These are phyloP conservation scores for Scolopax bukidnonensis DNA, from an alignment of 2,797 vertebrate species.

Conservation along the genomic window DNA sequence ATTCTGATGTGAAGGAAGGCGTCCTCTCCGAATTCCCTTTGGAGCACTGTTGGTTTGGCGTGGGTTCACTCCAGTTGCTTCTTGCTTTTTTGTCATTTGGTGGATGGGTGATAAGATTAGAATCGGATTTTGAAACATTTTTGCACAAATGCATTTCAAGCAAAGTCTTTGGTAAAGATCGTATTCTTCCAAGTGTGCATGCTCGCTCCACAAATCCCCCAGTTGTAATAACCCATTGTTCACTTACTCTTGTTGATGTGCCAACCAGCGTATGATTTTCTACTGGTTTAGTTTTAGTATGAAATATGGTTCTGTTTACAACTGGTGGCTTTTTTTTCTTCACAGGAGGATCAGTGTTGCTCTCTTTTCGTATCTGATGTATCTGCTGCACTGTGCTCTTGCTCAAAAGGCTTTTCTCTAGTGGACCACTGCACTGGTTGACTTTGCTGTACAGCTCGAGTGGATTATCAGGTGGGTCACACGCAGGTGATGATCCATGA, in stretches of 20 bases:
- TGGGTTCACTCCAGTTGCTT: conserved; percentile 81
- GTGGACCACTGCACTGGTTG: conserved; percentile 69
- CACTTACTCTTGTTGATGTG: conserved; percentile 74
- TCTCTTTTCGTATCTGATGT: conserved; percentile 69
- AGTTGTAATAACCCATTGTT: conserved; percentile 72
- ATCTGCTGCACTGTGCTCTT: conserved; percentile 75
- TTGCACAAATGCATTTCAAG: conserved; percentile 92
- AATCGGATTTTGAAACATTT: conserved; percentile 94
- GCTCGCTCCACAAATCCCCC: conserved; percentile 91
- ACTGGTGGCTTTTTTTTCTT: conserved; percentile 89
- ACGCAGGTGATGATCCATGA: conserved; percentile 94
- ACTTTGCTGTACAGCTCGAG: conserved; percentile 89
- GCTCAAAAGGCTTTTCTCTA: conserved; percentile 71
- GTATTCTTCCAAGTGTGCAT: conserved; percentile 93
- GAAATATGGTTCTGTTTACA: conserved; percentile 93
- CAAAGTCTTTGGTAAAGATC: conserved; percentile 89
- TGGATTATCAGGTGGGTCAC: conserved; percentile 92
- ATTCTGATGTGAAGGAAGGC: conserved; percentile 95
- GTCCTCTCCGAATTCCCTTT: conserved; percentile 89
- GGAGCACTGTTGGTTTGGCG: conserved; percentile 79
- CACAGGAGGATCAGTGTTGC: conserved; percentile 68
- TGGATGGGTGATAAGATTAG: conserved; percentile 90
- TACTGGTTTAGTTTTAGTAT: conserved; percentile 86
- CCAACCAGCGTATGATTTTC: conserved; percentile 78
- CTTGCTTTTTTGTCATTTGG: conserved; percentile 87